A percentile compares a stretch with the other conserved stretches of the same genome.
Evolutionary conservation across 2,113 vertebrate genomes (phyloP).

Genomic region (Eonycteris spelaea): DNA sequence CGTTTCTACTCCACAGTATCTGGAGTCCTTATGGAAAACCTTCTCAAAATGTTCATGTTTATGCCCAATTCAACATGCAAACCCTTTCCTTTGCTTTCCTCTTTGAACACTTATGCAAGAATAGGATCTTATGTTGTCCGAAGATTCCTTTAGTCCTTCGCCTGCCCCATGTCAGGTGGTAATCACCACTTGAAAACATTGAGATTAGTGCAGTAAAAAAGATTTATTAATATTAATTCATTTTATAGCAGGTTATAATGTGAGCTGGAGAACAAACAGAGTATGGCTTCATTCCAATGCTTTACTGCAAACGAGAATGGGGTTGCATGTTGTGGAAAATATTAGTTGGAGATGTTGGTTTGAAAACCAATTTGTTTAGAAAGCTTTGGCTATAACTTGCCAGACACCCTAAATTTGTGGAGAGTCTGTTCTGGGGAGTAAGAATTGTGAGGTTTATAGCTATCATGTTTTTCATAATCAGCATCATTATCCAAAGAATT

Average conservation of each 20-base stretch:
- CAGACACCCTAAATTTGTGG: constrained; percentile 55
- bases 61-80: constrained; percentile 4
- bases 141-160: constrained; percentile 43
- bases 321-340: constrained; percentile 63
- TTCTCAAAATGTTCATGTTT: constrained; percentile 19
- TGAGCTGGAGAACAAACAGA: constrained; percentile 70
- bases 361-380: constrained; percentile 73
- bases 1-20: constrained; percentile 34
- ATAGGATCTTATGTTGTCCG: not conserved
- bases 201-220: constrained; percentile 64
- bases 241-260: constrained; percentile 73
- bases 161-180: constrained; percentile 52
- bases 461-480: constrained; percentile 45
- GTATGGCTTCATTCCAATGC: constrained; percentile 56
- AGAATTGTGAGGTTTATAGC: constrained; percentile 48
- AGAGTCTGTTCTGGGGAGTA: constrained; percentile 38
- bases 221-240: constrained; percentile 75
- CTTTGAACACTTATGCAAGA: not conserved
- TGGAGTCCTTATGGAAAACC: constrained; percentile 55
- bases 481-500: constrained; percentile 41
- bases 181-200: constrained; percentile 64
- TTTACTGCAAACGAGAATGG: constrained; percentile 57
- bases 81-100: not conserved
- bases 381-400: constrained; percentile 45
- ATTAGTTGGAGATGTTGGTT: constrained; percentile 63